A percentile compares a stretch with the other conserved stretches of the same genome.
Conservation (phyloP, 2,888 invertebrate species). For the Mythimna pallens region DNA sequence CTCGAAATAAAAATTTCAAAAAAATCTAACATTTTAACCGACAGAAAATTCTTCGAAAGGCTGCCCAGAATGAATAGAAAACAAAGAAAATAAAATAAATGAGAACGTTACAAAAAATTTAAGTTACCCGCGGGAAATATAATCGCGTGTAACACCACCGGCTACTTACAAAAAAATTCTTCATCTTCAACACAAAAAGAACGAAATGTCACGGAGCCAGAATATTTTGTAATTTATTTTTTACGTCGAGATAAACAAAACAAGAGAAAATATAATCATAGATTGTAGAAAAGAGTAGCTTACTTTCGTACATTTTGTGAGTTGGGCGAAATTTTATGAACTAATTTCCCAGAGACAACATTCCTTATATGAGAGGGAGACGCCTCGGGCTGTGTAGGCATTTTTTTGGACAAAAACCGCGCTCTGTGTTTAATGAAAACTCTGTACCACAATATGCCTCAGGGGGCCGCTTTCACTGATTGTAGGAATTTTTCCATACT, state of each 20-base stretch:
- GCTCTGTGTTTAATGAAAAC: constrained; percentile 89
- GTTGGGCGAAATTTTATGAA: constrained; percentile 85
- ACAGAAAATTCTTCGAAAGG: constrained; percentile 8
- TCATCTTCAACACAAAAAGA: constrained; percentile 46
- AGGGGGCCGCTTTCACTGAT: constrained; percentile 87
- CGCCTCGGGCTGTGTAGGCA: constrained; percentile 82
- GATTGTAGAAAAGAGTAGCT: constrained; percentile 67
- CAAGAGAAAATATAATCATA: constrained; percentile 69
- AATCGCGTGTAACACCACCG: constrained; percentile 37
- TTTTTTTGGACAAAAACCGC: constrained; percentile 85
- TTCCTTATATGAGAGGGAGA: constrained; percentile 84
- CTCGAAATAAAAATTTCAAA: not conserved
- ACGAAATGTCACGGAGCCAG: constrained; percentile 40
- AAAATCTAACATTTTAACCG: not conserved
- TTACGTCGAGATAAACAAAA: constrained; percentile 55
- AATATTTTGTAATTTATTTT: constrained; percentile 60
- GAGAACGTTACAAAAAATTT: constrained; percentile 32
- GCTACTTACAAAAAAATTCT: constrained; percentile 46
- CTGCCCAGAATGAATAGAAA: constrained; percentile 27
- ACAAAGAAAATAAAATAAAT: constrained; percentile 37
- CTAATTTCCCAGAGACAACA: constrained; percentile 88
- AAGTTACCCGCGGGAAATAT: constrained; percentile 44
- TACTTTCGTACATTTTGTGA: constrained; percentile 72
- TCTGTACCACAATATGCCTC: constrained; percentile 86
- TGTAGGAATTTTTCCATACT: constrained; percentile 84